Conservation (phyloP, 2,888 invertebrate genomes). For the Melanargia galathea region DNA sequence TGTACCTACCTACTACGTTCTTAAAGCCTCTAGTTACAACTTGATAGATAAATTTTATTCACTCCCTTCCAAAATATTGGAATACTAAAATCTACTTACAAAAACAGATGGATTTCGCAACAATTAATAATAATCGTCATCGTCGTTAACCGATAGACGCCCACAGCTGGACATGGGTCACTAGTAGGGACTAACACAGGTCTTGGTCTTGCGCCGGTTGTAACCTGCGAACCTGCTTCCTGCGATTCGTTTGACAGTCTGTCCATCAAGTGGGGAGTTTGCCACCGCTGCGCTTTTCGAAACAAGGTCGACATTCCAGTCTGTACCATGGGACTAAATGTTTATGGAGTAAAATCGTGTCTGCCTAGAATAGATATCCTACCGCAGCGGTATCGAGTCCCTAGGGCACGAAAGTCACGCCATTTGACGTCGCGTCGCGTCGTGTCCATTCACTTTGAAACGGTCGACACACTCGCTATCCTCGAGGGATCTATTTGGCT, state of each 20-base stretch:
- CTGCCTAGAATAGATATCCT: slow-evolving; percentile 7
- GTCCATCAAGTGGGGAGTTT: no score
- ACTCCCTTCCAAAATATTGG: not conserved
- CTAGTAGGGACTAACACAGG: no score
- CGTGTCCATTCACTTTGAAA: slow-evolving; percentile 8
- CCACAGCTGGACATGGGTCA: no score
- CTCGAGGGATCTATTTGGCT: not conserved
- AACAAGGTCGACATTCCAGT: no score
- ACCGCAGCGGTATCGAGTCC: slow-evolving; percentile 1
- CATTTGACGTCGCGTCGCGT: not conserved
- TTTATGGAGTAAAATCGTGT: slow-evolving; percentile 8
- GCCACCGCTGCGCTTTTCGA: no score
- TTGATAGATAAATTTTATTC: slow-evolving; percentile 6
- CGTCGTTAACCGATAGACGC: no score
- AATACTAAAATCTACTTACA: not conserved
- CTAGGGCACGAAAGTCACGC: slow-evolving; percentile 12
- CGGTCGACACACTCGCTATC: slow-evolving; percentile 5
- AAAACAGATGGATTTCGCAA: not conserved
- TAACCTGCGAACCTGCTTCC: no score
- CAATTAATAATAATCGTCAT: slow-evolving; percentile 5
- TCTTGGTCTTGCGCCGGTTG: no score
- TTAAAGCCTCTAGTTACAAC: not conserved
- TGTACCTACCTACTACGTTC: not conserved
- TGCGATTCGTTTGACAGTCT: no score
- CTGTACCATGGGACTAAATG: no score